Base-by-base conservation (phyloP, 2,113 vertebrate genomes). In the Pseudolaguvia tuberculata region DNA sequence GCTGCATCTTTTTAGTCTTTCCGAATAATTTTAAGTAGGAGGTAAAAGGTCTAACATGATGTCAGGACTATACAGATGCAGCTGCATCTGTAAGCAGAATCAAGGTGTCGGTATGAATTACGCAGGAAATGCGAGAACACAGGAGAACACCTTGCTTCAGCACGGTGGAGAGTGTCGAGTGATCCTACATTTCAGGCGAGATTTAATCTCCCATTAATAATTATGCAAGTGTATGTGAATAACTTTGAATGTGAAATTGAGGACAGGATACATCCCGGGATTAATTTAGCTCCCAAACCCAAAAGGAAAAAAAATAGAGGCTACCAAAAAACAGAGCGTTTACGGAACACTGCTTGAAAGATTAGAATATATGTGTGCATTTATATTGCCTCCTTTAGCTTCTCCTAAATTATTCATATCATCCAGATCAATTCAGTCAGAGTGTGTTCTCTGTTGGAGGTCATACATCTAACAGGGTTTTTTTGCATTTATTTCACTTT, bases 311-410 rank as follows among this genome's bases (percentile, higher is more conserved):
- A 79, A 77, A 81, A 76, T 61, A 76, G 76, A 78, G 72, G 82
- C 11, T 27, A 77, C 77, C 20, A 77, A 81, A 83, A 67, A 89
- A 86, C 85, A 84, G 78, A 82, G 79, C 83, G 31, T 84, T 84
- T 79, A 83, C 63, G 57, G 83, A 82, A 83, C 82, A 82, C 67
- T 75, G 73, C 78, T 77, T 78, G 78, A 79, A 77, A 88, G 87
- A 91, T 90, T 88, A 89, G 85, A 91, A 90, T 89, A 88, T 90
- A 89, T 85, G 89, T 90, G 86, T 91, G 90, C 89, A 91, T 91
- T 91, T 91, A 91, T 90, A 91, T 91, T 88, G 88, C 88, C 89
- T 90, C 85, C 86, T 91, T 90, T 91, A 89, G 80, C 87, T 83
- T 88, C 85, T 69, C 81, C 88, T 91, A 87, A 87, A 91, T 91